A percentile compares a stretch with the other conserved stretches of the same genome.
Conservation (phyloP, 2,797 vertebrate species). For the Dromococcyx pavoninus region DNA sequence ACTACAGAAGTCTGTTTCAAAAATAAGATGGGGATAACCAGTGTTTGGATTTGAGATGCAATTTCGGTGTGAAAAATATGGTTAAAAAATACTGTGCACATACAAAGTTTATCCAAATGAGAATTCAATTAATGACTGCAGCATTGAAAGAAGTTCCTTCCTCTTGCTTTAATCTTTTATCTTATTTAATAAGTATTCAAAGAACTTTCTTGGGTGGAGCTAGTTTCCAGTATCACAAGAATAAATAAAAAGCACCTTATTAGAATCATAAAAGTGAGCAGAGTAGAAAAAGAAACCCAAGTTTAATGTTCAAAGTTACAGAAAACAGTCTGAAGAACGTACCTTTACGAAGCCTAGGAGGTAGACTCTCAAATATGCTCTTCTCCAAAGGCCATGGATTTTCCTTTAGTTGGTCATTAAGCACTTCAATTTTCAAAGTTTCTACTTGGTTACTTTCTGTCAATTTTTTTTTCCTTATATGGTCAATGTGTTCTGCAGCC, state of each 20-base stretch:
- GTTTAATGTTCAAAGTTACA: neutral
- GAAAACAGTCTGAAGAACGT: neutral
- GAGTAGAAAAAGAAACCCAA: neutral
- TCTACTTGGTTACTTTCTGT: slow-evolving; percentile 33
- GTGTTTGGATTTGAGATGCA: neutral
- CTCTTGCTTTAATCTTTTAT: neutral
- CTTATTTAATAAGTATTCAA: neutral
- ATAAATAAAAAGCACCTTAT: neutral
- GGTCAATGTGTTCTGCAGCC: neutral
- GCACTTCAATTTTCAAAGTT: slow-evolving; percentile 53
- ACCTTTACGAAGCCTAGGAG: slow-evolving; percentile 84
- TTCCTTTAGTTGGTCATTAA: slow-evolving; percentile 68
- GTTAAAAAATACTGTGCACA: neutral
- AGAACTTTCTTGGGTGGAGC: neutral
- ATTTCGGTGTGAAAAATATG: neutral
- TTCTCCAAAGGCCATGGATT: slow-evolving; percentile 84
- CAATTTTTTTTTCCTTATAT: neutral
- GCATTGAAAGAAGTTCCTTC: neutral
- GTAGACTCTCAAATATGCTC: slow-evolving; percentile 77
- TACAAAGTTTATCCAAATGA: neutral
- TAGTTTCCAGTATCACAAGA: neutral
- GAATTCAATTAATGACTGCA: neutral
- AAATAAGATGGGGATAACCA: neutral
- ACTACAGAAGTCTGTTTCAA: neutral
- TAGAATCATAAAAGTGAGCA: neutral